These are phyloP conservation scores for Mimas tiliae DNA, from an alignment of 2,888 invertebrate genomes.

Conservation along the genomic window DNA sequence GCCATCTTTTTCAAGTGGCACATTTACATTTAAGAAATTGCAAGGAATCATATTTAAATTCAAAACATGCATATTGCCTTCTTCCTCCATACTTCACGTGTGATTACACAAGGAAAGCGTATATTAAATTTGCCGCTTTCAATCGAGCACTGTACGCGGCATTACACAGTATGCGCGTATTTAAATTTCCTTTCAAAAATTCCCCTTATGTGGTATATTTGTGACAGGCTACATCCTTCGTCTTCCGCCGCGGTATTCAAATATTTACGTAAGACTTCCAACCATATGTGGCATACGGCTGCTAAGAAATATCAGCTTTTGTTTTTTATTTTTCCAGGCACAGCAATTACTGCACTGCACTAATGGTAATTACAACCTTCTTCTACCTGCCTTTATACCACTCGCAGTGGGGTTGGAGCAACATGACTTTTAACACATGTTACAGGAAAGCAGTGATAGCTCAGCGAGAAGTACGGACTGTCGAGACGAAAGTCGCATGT, in stretches of 20 bases:
- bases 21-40: too few relatives aligned
- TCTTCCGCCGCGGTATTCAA: conserved; percentile 56
- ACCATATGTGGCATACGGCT: conserved; percentile 39
- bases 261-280: conserved; percentile 58
- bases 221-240: conserved; percentile 50
- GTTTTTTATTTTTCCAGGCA: not conserved
- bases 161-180: conserved; percentile 37
- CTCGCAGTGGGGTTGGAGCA: too few relatives aligned
- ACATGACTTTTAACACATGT: too few relatives aligned
- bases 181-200: conserved; percentile 56
- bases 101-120: not conserved
- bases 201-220: conserved; percentile 50
- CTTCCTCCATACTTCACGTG: not conserved
- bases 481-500: too few relatives aligned
- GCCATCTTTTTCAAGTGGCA: too few relatives aligned
- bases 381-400: too few relatives aligned
- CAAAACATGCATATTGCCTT: not conserved
- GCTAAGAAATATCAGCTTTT: conserved; percentile 34
- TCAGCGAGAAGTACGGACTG: too few relatives aligned
- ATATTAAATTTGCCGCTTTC: not conserved
- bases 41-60: not conserved
- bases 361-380: too few relatives aligned
- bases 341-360: too few relatives aligned
- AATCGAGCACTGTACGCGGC: not conserved
- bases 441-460: too few relatives aligned